Conservation (phyloP, 2,113 vertebrate genomes). For the Triplophysa tibetana region DNA sequence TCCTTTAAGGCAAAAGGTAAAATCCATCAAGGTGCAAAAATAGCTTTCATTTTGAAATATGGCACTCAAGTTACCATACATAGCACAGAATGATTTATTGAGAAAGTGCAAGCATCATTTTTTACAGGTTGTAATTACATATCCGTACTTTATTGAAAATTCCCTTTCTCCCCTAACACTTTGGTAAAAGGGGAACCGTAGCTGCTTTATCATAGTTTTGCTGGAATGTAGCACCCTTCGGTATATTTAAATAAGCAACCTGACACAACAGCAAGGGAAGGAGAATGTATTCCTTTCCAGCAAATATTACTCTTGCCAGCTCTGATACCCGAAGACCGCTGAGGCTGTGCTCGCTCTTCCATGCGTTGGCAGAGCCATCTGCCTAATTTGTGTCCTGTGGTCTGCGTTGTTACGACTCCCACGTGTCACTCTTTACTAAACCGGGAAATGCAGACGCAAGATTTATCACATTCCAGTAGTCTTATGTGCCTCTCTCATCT, state of each 20-base stretch:
- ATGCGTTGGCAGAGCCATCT: slow-evolving; percentile 27
- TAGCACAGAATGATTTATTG: slow-evolving; percentile 47
- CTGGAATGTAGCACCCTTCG: slow-evolving; percentile 24
- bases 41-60: slow-evolving; percentile 40
- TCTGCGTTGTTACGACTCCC: slow-evolving; percentile 40
- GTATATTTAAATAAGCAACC: slow-evolving; percentile 52
- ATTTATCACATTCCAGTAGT: background rate
- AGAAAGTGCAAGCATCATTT: background rate
- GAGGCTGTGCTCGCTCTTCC: slow-evolving; percentile 9
- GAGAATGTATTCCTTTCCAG: slow-evolving; percentile 43
- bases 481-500: background rate
- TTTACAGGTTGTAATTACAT: slow-evolving; percentile 33
- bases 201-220: slow-evolving; percentile 42
- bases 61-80: slow-evolving; percentile 24
- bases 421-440: slow-evolving; percentile 23
- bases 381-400: slow-evolving; percentile 41
- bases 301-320: slow-evolving; percentile 37
- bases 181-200: background rate
- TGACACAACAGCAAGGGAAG: slow-evolving; percentile 39
- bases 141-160: slow-evolving; percentile 40
- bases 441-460: slow-evolving; percentile 19
- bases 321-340: slow-evolving; percentile 27
- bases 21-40: slow-evolving; percentile 36
- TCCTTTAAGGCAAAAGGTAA: background rate
- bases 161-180: slow-evolving; percentile 31